Evolutionary conservation across 2,888 invertebrate species (phyloP), one percentile per base, ranked within the genome.

Genomic region (Nymphalis polychloros): DNA sequence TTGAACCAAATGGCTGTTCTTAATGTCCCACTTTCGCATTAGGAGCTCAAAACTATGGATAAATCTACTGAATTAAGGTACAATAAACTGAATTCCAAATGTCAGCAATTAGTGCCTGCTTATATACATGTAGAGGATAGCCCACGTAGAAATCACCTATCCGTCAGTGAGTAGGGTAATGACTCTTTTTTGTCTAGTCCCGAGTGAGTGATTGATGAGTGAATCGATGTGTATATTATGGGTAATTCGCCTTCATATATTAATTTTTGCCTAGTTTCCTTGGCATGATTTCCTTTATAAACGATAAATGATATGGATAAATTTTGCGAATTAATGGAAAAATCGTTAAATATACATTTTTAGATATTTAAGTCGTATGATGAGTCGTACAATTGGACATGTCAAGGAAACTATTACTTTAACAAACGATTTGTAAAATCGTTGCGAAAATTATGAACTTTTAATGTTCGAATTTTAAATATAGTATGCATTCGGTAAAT

Each of bases 71-170:
- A 57, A 19, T 4, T 19, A 41, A 68, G 52, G 48, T 48, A 17
- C 53, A 50, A 55, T 60, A 64, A 63, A 57, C 16, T 53, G 19
- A 55, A 52, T 41, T 27, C 46, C 48, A 73, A 67, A 72, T 69
- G 64, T 77, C 72, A 72, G 8, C 70, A 73, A 72, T 73, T 79
- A 78, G 79, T 80, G 76, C 79, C 77, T 79, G 75, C 75, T 78
- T 75, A 75, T 31, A 31, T 57, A 19, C 8, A 10, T 19, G 20
- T 41, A 41, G 19, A 19, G 19, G 23, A 57, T 13, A n/a, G 17
- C 17, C 53, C 27, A 17, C 41, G n/a, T 57, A 57, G 41, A 41
- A n/a, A 57, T 19, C 10, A 35, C 35, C 57, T 57, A 8, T 55
- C 57, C n/a, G 19, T 57, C 57, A 41, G 19, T 57, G 19, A 41